These are phyloP conservation scores for Pseudeuparius sepicola DNA, from an alignment of 2,888 invertebrate species.

Conservation along the genomic window DNA sequence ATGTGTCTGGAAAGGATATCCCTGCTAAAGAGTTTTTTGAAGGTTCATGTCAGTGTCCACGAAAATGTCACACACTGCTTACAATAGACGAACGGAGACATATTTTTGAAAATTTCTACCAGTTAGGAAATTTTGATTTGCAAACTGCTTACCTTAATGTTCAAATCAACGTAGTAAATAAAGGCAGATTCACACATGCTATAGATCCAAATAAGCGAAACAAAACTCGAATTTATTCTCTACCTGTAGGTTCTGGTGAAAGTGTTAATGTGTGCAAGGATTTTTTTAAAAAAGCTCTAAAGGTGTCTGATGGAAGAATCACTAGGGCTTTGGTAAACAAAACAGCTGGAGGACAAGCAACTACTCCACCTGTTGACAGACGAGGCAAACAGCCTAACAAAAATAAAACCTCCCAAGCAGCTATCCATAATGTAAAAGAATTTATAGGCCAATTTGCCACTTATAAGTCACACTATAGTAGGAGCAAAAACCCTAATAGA, in stretches of 20 bases:
- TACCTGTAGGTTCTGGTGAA: too few species aligned
- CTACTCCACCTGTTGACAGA: conserved; percentile 1
- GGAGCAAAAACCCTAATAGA: conserved; percentile 1
- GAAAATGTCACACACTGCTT: too few species aligned
- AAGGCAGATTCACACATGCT: too few species aligned
- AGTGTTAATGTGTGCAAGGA: too few species aligned
- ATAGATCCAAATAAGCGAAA: too few species aligned
- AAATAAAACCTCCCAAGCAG: not conserved
- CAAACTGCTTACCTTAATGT: too few species aligned
- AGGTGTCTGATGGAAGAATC: conserved; percentile 5
- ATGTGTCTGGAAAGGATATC: not conserved
- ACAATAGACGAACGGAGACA: too few species aligned
- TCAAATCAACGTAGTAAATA: too few species aligned
- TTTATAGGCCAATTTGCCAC: conserved; percentile 3
- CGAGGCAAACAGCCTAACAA: conserved; percentile 3
- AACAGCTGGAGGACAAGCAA: not conserved
- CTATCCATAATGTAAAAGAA: conserved; percentile 1
- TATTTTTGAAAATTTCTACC: too few species aligned
- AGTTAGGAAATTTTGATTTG: too few species aligned
- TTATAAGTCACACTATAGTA: conserved; percentile 3
- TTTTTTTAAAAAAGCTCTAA: too few species aligned
- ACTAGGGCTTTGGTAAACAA: conserved; percentile 3
- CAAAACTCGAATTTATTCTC: too few species aligned
- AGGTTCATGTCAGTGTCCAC: conserved; percentile 1
- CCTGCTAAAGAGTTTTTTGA: conserved; percentile 5